A percentile compares a stretch with the other conserved stretches of the same genome.
phyloP scores from a whole-genome alignment of 2,888 invertebrate genomes.

The Monopis laevigella region DNA sequence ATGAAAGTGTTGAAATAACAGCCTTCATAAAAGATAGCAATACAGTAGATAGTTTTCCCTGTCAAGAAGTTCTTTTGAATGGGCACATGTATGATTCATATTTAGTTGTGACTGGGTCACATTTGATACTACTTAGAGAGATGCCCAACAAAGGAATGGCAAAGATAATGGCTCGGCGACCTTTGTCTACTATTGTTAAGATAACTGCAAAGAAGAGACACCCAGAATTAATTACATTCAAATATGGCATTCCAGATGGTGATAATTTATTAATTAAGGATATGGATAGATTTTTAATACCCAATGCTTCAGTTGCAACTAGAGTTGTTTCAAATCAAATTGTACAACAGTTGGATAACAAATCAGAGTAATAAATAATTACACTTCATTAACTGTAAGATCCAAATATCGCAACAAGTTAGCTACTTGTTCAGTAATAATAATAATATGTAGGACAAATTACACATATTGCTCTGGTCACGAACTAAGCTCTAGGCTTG shows the following conservation, averaged over 20 bases:
- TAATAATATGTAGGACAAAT: too few relatives aligned
- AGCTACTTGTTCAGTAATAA: too few relatives aligned
- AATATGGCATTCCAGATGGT: slow-evolving; percentile 88
- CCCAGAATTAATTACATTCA: slow-evolving; percentile 97
- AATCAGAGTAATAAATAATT: slow-evolving; percentile 22
- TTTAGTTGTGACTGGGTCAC: slow-evolving; percentile 85
- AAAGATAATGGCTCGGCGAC: slow-evolving; percentile 86
- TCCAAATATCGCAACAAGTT: too few relatives aligned
- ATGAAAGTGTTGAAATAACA: slow-evolving; percentile 83
- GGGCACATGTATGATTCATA: slow-evolving; percentile 90
- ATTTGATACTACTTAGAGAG: slow-evolving; percentile 87
- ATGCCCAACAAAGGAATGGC: slow-evolving; percentile 80
- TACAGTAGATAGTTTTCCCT: slow-evolving; percentile 86
- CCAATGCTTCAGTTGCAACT: slow-evolving; percentile 90
- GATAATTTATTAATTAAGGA: slow-evolving; percentile 83
- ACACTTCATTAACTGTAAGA: too few relatives aligned
- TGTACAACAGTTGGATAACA: slow-evolving; percentile 52
- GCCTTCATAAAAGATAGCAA: slow-evolving; percentile 85
- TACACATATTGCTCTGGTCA: too few relatives aligned
- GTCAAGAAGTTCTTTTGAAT: slow-evolving; percentile 91
- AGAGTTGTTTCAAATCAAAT: slow-evolving; percentile 91
- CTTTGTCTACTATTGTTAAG: slow-evolving; percentile 91
- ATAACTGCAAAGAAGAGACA: slow-evolving; percentile 96
- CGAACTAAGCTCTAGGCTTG: too few relatives aligned
- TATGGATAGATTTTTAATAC: slow-evolving; percentile 92